A percentile compares a stretch with the other conserved stretches of the same genome.
Evolutionary conservation across 2,797 vertebrate species (phyloP).

Genomic region (Setipinna tenuifilis): DNA sequence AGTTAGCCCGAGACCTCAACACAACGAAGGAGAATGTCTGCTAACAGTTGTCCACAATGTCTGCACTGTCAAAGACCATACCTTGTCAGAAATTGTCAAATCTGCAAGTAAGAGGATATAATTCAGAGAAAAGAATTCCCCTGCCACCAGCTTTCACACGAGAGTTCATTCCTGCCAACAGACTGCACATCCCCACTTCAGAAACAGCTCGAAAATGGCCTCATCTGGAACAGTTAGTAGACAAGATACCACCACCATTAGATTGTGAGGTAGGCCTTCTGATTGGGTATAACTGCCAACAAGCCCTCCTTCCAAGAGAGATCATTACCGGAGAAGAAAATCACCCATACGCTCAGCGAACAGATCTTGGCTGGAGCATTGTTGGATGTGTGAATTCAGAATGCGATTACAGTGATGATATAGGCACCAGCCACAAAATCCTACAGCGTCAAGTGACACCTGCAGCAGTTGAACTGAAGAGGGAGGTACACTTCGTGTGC

Average conservation of each 20-base stretch:
- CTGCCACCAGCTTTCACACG: slow-evolving; percentile 34
- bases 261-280: slow-evolving; percentile 43
- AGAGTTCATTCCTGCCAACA: slow-evolving; percentile 40
- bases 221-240: slow-evolving; percentile 45
- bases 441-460: slow-evolving; percentile 46
- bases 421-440: slow-evolving; percentile 48
- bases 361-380: slow-evolving; percentile 42
- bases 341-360: slow-evolving; percentile 40
- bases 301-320: slow-evolving; percentile 46
- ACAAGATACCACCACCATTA: slow-evolving; percentile 41
- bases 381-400: slow-evolving; percentile 21
- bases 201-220: slow-evolving; percentile 44
- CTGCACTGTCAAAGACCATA: slow-evolving; percentile 22
- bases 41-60: too few species aligned
- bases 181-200: slow-evolving; percentile 35
- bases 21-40: too few species aligned
- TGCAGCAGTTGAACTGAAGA: slow-evolving; percentile 28
- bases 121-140: slow-evolving; percentile 22
- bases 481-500: slow-evolving; percentile 40
- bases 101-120: slow-evolving; percentile 40
- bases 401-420: slow-evolving; percentile 25
- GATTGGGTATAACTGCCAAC: slow-evolving; percentile 45
- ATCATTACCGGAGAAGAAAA: slow-evolving; percentile 41
- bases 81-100: slow-evolving; percentile 27
- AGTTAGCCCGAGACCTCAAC: too few species aligned